Conservation (phyloP, 2,113 vertebrate genomes). For the Ceyx margarethae region DNA sequence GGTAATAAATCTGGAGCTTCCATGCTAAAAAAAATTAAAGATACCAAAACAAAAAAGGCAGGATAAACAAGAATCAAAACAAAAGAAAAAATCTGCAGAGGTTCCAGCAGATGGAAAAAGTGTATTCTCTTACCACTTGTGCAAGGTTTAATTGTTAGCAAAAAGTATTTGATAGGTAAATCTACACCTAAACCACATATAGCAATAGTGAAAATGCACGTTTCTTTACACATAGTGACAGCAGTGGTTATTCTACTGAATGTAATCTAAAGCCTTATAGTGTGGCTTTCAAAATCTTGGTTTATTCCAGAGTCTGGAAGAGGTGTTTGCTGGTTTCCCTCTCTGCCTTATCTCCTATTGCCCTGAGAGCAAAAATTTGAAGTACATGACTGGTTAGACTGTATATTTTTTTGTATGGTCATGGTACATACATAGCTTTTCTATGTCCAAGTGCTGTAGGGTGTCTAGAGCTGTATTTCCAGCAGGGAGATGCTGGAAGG, state of each 20-base stretch:
- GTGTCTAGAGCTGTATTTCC: neutral
- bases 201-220: neutral
- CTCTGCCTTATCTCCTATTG: neutral
- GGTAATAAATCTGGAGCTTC: neutral
- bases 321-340: neutral
- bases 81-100: neutral
- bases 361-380: neutral
- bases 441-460: neutral
- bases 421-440: accelerated
- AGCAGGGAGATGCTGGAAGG: neutral
- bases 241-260: neutral
- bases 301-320: neutral
- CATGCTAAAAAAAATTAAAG: neutral
- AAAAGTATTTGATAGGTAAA: neutral
- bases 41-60: neutral
- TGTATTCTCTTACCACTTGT: neutral
- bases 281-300: neutral
- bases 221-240: neutral
- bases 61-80: neutral
- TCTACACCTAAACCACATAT: neutral
- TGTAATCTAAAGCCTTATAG: neutral
- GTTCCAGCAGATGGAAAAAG: neutral
- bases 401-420: neutral
- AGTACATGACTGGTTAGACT: too few species aligned
- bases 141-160: neutral